Evolutionary conservation across 2,113 vertebrate genomes (phyloP), one percentile per base, ranked within the genome.

Genomic region (Microtus ochrogaster): DNA sequence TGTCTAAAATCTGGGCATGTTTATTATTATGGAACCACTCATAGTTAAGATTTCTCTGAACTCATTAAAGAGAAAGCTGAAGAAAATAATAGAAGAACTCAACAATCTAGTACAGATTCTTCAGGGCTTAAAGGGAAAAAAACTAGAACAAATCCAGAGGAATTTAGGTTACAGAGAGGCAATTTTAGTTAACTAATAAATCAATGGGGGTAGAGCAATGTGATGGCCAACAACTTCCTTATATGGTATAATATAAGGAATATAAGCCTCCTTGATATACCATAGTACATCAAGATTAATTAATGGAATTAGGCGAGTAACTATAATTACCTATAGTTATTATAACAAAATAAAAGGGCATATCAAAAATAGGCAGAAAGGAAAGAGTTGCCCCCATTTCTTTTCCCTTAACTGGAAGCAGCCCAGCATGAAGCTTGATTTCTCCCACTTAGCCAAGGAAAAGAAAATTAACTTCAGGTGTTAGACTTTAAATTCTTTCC

Each of bases 111-210:
- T 58, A 95, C 33, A 74, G 52, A 55, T 93, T 96, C 36, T 79
- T 88, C 2, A 70, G 17, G 58, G 22, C 63, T 84, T 79, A 55
- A 85, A 68, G 86, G 7, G 68, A 91, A 87, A 93, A 87, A 55
- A 49, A 49, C 73, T 7, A 93, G 36, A 94, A 78, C 0, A 87
- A 82, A 41, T 52, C 21, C 55, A 86, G 74, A 92, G n/a, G 66
- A 6, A 58, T 58, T 58, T 58, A 70, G 30, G 28, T 83, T 92
- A 92, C n/a, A 81, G 44, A 94, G 39, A 95, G 66, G 17, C 61
- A 90, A 89, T 33, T 2, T 96, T 92, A 87, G 30, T 39, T 90
- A 94, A 84, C 79, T 94, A 19, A n/a, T 91, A 93, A 94, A 88
- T 14, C 24, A 84, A 47, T 44, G 33, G 5, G 28, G 19, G n/a